Conservation (phyloP, 2,797 vertebrate species). For the Catostomus latipinnis region DNA sequence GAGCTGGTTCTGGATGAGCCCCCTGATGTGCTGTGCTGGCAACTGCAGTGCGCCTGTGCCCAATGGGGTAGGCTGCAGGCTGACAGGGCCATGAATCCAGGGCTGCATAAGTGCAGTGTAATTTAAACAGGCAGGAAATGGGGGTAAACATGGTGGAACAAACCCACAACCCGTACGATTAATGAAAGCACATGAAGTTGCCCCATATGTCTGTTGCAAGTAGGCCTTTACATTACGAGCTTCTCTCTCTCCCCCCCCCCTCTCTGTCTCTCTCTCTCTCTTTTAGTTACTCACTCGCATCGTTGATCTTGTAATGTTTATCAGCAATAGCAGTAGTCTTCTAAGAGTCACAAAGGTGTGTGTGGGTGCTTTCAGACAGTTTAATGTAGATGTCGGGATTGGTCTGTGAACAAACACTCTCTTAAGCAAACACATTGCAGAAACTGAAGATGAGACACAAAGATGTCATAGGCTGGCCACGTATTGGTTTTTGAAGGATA, state of each 20-base stretch:
- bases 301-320: slow-evolving; percentile 5
- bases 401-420: slow-evolving; percentile 20
- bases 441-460: slow-evolving; percentile 19
- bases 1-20: slow-evolving; percentile 22
- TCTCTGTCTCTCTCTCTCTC: slow-evolving; percentile 7
- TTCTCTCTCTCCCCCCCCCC: slow-evolving; percentile 18
- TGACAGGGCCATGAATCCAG: slow-evolving; percentile 61
- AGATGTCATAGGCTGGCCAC: slow-evolving; percentile 9
- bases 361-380: slow-evolving; percentile 10
- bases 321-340: slow-evolving; percentile 23
- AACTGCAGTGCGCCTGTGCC: slow-evolving; percentile 37
- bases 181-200: slow-evolving; percentile 47
- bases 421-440: slow-evolving; percentile 29
- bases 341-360: slow-evolving; percentile 28
- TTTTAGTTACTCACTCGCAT: slow-evolving; percentile 5
- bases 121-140: slow-evolving; percentile 62
- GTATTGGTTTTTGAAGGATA: slow-evolving; percentile 8
- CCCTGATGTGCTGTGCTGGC: slow-evolving; percentile 22
- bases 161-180: slow-evolving; percentile 45
- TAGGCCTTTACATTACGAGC: slow-evolving; percentile 30
- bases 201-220: slow-evolving; percentile 43
- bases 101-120: slow-evolving; percentile 53
- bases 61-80: slow-evolving; percentile 33
- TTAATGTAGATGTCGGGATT: background rate
- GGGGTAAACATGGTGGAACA: slow-evolving; percentile 60